These are phyloP conservation scores for Taphrorychus bicolor DNA, from an alignment of 2,888 invertebrate species.

Conservation along the genomic window DNA sequence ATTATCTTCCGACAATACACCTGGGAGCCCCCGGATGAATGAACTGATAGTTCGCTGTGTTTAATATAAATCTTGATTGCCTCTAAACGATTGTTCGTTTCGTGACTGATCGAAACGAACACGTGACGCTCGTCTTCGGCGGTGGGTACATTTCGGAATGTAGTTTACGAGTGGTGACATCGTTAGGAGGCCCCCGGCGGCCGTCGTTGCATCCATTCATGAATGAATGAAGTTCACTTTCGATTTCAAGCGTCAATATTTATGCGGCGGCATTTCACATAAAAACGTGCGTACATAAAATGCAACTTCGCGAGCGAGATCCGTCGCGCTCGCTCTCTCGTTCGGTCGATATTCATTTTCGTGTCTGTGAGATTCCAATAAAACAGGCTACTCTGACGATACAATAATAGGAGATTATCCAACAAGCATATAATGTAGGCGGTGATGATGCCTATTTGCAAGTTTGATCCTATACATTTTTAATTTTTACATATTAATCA, in stretches of 20 bases:
- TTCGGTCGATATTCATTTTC: constrained; percentile 23
- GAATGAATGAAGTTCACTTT: constrained; percentile 39
- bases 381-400: neutral
- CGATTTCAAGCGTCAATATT: constrained; percentile 40
- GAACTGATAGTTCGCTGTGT: constrained; percentile 14
- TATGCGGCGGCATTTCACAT: constrained; percentile 36
- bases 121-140: neutral
- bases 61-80: constrained; percentile 24
- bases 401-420: no score
- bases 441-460: no score
- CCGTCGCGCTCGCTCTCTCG: constrained; percentile 17
- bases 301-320: constrained; percentile 27
- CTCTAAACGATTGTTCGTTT: constrained; percentile 26
- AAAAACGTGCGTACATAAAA: constrained; percentile 37
- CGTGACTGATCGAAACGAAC: constrained; percentile 34
- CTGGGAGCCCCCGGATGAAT: constrained; percentile 18
- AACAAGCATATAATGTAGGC: no score
- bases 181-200: constrained; percentile 15
- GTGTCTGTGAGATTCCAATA: constrained; percentile 7
- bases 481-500: no score
- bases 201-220: constrained; percentile 18
- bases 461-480: no score
- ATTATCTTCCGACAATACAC: constrained; percentile 16
- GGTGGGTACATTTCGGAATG: constrained; percentile 36
- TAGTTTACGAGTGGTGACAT: constrained; percentile 26